These are phyloP conservation scores for Ennomos quercinarius DNA, from an alignment of 2,888 invertebrate genomes.

Conservation along the genomic window DNA sequence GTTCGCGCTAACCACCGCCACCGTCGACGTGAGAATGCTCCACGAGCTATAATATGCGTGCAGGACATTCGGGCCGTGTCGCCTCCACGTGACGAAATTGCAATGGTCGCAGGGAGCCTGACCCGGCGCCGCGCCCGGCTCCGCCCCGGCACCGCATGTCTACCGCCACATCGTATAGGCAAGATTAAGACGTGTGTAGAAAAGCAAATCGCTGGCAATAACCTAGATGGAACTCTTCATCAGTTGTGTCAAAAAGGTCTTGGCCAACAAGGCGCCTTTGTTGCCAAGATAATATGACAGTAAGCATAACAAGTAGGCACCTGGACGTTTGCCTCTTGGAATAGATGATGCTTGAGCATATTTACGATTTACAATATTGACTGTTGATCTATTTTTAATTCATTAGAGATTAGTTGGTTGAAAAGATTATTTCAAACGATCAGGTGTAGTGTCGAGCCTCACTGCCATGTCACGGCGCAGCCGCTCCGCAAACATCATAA, in stretches of 20 bases:
- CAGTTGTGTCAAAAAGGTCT: slow-evolving; percentile 3
- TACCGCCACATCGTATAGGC: slow-evolving; percentile 7
- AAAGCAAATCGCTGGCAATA: background rate
- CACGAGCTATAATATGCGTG: slow-evolving; percentile 56
- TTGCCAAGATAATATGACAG: slow-evolving; percentile 15
- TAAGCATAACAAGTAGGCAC: slow-evolving; percentile 19
- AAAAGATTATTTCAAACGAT: background rate
- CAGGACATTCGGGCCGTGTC: slow-evolving; percentile 59
- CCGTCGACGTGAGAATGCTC: slow-evolving; percentile 61
- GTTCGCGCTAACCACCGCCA: slow-evolving; percentile 55
- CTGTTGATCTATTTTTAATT: background rate
- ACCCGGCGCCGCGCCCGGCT: slow-evolving; percentile 2
- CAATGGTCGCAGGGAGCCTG: slow-evolving; percentile 35
- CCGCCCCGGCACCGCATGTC: slow-evolving; percentile 1
- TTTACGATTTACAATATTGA: too few relatives aligned
- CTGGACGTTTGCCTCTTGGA: slow-evolving; percentile 10
- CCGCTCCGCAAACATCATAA: slow-evolving; percentile 14
- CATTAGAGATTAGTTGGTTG: background rate
- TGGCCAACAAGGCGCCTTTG: background rate
- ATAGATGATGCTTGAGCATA: background rate
- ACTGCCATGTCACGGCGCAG: background rate
- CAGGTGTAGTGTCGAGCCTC: too few relatives aligned
- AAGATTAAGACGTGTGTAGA: slow-evolving; percentile 10
- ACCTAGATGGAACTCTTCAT: background rate
- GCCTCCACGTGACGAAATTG: slow-evolving; percentile 62